Evolutionary conservation across 2,888 invertebrate genomes (phyloP), one percentile per base, ranked within the genome.

Genomic region (Leptopilina syphax): DNA sequence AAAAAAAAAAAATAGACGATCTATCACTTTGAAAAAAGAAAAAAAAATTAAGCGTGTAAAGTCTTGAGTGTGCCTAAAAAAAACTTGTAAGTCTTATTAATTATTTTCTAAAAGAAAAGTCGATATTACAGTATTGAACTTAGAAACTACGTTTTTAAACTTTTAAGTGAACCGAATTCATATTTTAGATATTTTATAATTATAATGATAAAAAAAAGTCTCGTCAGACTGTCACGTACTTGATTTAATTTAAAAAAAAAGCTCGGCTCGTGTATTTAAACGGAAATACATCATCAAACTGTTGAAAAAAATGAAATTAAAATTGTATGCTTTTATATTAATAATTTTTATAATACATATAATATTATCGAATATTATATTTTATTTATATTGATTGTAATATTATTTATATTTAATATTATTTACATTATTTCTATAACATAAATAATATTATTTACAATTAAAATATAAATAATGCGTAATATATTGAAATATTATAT

Each of bases 201-300:
- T 34, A 34, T 34, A 34, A 34, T 18, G 18, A 18, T 70, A 68
- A 68, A 24, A 50, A 12, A 50, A 70, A 54, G 12, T 70, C 54
- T 70, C 34, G 13, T 34, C 27, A 50, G 70, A 70, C 50, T 50
- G 54, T 54, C 54, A 54, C 8, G 54, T 70, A 70, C 27, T 70
- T 70, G 18, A 70, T 27, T 50, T 13, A 7, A 27, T 27, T 70
- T 27, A 70, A 44, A 4, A 54, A 10, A 18, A 54, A 57, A n/a
- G 9, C 54, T 70, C 54, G 54, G 27, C 70, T 70, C 8, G 8
- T 57, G n/a, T 66, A 66, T 78, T 78, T 68, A 78, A 78, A 78
- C 60, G 24, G 24, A 70, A 70, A 50, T 57, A 54, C 54, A 70
- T 34, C 41, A 60, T 41, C 27, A 27, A 54, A 54, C 50, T 73